These are phyloP conservation scores for Pogonocherus hispidulus DNA, from an alignment of 2,888 invertebrate genomes.

Conservation along the genomic window DNA sequence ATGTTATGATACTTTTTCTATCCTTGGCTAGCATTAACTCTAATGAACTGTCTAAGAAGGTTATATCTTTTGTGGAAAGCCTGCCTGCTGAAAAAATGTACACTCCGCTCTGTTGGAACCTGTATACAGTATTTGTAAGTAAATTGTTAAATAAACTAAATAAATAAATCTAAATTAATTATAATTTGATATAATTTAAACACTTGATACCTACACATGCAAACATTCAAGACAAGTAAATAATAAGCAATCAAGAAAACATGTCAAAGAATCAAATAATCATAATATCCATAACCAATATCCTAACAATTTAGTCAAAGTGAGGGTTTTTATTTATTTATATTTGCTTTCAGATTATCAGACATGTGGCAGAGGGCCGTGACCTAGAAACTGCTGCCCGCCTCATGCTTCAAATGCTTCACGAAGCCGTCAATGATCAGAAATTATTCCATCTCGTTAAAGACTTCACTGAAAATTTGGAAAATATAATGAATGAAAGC, in stretches of 20 bases:
- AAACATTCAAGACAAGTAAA: too few relatives aligned
- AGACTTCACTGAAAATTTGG: conserved; percentile 56
- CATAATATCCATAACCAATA: too few relatives aligned
- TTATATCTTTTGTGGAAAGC: conserved; percentile 57
- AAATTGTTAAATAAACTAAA: neutral
- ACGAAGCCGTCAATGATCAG: conserved; percentile 56
- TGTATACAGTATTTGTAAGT: conserved; percentile 62
- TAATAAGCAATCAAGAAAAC: too few relatives aligned
- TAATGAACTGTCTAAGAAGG: conserved; percentile 62
- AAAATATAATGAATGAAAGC: conserved; percentile 55
- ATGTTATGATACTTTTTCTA: conserved; percentile 61
- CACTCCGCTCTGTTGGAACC: conserved; percentile 56
- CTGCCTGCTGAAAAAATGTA: conserved; percentile 56
- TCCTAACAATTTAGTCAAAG: too few relatives aligned
- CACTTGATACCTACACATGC: too few relatives aligned
- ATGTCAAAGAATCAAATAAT: too few relatives aligned
- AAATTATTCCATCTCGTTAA: conserved; percentile 59
- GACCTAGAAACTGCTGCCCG: conserved; percentile 54
- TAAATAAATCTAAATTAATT: neutral
- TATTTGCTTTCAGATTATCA: conserved; percentile 55
- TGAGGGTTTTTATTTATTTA: too few relatives aligned
- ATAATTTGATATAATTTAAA: too few relatives aligned
- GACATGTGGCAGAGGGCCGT: conserved; percentile 54
- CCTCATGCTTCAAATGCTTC: conserved; percentile 53
- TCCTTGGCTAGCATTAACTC: conserved; percentile 57